Base-by-base conservation (phyloP, 2,888 invertebrate genomes). In the Gastrophysa polygoni region DNA sequence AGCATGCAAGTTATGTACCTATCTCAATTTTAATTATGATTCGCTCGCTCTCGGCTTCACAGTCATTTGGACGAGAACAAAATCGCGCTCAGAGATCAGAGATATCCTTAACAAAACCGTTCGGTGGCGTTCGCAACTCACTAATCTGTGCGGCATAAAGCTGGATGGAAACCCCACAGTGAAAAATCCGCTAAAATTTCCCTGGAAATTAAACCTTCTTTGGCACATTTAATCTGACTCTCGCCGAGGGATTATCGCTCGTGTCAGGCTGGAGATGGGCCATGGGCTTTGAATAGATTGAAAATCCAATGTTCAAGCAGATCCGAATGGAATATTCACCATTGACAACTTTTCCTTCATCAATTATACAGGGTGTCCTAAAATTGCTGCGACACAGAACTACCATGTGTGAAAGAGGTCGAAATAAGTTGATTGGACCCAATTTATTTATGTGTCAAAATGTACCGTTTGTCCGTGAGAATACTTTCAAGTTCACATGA, bases 171-270 rank as follows among this genome's bases (percentile, higher is more conserved):
- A 75, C 79, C 79, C 76, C 73, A 76, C 76, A 73, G 74, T 76
- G 77, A 80, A 78, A 78, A 80, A 79, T 80, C 75, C 79, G 77
- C 79, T 81, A 80, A 81, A 80, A 81, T 81, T 81, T 81, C 79
- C 76, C 79, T 80, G 79, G 76, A 81, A 81, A 81, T 81, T 81
- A 80, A 81, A 80, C 80, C 79, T 77, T 78, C 80, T 81, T 80
- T 81, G 79, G 78, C 79, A 79, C 78, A 77, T 79, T 78, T 79
- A 80, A 79, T 80, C 80, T 78, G 74, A 69, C 65, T 68, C 71
- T 64, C 71, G 63, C 70, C 70, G 56, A 61, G 64, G 66, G 61
- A 71, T 68, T 69, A 69, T 68, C 67, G 60, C 60, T 68, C 61
- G 58, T 16, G 47, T 10, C 49, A 28, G 63, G 59, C 48, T 55